Evolutionary conservation across 2,888 invertebrate genomes (phyloP).

Genomic region (Arctia plantaginis): DNA sequence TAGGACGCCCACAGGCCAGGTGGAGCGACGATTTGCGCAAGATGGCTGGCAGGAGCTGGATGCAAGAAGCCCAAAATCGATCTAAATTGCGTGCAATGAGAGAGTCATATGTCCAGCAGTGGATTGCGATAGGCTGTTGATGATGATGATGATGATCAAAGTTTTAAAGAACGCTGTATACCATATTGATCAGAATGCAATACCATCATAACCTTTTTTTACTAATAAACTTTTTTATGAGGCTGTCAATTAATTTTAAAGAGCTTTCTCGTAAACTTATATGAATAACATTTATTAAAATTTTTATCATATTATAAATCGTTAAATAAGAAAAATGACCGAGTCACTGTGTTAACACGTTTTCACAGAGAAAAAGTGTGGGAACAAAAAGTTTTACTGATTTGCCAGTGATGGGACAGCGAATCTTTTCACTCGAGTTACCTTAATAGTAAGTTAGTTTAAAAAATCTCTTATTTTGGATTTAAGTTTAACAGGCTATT

Average conservation of each 20-base stretch:
- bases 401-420: conserved; percentile 37
- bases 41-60: no score
- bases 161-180: no score
- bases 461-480: neutral
- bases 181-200: no score
- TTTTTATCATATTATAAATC: conserved; percentile 9
- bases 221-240: no score
- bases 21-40: no score
- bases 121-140: no score
- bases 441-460: conserved; percentile 1
- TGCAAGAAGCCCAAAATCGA: no score
- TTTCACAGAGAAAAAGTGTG: conserved; percentile 27
- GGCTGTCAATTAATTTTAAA: neutral
- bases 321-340: conserved; percentile 11
- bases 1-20: no score
- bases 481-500: neutral
- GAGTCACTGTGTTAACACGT: conserved; percentile 24
- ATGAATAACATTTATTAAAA: conserved; percentile 7
- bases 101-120: no score
- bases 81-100: no score
- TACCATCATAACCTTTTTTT: no score
- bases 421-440: conserved; percentile 35
- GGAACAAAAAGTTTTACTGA: conserved; percentile 35
- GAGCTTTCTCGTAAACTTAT: neutral
- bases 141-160: no score